phyloP scores from a whole-genome alignment of 2,888 invertebrate species.

The Eupithecia tripunctaria region DNA sequence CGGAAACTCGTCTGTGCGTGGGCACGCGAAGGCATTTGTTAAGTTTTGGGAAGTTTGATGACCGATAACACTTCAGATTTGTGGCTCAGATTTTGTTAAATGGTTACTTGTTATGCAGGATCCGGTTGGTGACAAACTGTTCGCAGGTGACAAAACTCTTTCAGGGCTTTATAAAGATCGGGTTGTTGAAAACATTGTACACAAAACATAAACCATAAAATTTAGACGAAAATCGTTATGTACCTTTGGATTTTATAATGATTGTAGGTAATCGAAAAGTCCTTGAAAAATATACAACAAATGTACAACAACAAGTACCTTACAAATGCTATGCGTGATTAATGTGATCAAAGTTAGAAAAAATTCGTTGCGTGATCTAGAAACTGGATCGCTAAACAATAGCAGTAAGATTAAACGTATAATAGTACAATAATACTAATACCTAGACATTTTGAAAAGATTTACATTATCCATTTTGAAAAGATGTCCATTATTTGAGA shows the following conservation, averaged over 20 bases:
- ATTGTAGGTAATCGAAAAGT: background rate
- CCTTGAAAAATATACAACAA: background rate
- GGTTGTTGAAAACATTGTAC: background rate
- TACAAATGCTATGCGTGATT: background rate
- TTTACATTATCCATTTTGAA: too few relatives aligned
- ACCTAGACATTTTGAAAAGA: background rate
- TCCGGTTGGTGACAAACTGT: background rate
- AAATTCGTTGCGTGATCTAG: background rate
- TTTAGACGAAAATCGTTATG: background rate
- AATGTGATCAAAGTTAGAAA: background rate
- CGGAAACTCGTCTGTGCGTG: constrained; percentile 25
- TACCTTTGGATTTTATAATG: background rate
- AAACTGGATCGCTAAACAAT: background rate
- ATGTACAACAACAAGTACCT: background rate
- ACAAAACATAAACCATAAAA: background rate
- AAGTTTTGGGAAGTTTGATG: background rate
- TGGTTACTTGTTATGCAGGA: background rate
- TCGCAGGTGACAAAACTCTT: background rate
- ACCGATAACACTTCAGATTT: constrained; percentile 4
- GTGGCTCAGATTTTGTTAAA: background rate
- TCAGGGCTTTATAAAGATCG: background rate
- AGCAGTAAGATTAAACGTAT: background rate
- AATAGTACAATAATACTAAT: too few relatives aligned
- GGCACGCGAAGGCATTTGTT: constrained; percentile 10
- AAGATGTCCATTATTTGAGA: too few relatives aligned